Evolutionary conservation across 1,140 invertebrate species (phyloP).

Genomic region (Cyclargus thomasi): DNA sequence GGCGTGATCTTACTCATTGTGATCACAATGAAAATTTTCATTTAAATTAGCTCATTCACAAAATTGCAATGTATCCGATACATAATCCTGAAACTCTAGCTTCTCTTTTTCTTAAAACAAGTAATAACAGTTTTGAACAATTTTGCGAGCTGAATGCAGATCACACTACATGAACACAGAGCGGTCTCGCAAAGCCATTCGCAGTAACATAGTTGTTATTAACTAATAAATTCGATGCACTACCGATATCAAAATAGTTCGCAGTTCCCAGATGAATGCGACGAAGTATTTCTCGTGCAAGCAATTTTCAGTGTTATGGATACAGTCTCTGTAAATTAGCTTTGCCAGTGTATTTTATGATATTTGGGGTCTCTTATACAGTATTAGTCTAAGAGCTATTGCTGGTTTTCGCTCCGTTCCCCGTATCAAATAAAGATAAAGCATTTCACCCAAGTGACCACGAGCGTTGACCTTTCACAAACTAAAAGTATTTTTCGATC

Average conservation of each 20-base stretch:
- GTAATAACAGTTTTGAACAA: no score
- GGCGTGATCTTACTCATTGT: no score
- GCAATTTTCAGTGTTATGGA: conserved; percentile 4
- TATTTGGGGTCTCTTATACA: neutral
- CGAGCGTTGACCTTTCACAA: neutral
- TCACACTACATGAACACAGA: no score
- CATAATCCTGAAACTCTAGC: no score
- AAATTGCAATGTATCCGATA: no score
- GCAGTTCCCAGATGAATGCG: neutral
- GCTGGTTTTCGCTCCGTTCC: neutral
- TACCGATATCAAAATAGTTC: neutral
- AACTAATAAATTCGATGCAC: conserved; percentile 11
- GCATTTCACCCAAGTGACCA: neutral
- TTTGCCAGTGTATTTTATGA: conserved; percentile 12
- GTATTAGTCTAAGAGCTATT: neutral
- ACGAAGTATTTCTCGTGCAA: neutral
- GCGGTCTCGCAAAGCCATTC: no score
- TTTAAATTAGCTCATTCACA: no score
- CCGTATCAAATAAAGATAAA: conserved; percentile 2
- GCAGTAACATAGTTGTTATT: neutral
- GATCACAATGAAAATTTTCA: no score
- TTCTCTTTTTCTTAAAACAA: no score
- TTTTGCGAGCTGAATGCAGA: no score
- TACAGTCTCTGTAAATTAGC: conserved; percentile 12
- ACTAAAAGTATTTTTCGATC: conserved; percentile 3